Conservation (phyloP, 2,888 invertebrate species). For the Amorpha juglandis region DNA sequence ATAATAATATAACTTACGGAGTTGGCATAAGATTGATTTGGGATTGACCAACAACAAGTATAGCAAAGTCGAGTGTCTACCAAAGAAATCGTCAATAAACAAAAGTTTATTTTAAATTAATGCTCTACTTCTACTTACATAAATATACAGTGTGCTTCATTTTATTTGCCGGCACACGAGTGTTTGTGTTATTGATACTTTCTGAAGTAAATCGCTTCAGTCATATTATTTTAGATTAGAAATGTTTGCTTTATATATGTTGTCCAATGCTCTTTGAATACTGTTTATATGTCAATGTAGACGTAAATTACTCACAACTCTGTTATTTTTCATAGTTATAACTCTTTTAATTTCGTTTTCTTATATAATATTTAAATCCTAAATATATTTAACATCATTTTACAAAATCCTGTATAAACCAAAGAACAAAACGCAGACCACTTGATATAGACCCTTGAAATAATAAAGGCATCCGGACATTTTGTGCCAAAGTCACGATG, state of each 20-base stretch:
- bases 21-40: slow-evolving; percentile 37
- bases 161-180: slow-evolving; percentile 8
- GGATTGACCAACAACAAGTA: slow-evolving; percentile 29
- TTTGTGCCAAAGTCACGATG: slow-evolving; percentile 54
- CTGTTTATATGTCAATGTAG: background rate
- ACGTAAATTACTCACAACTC: too few species aligned
- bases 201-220: background rate
- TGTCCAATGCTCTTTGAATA: background rate
- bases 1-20: slow-evolving; percentile 40
- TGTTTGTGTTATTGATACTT: slow-evolving; percentile 11
- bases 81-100: slow-evolving; percentile 81
- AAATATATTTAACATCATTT: background rate
- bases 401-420: slow-evolving; percentile 55
- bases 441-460: slow-evolving; percentile 71
- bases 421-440: slow-evolving; percentile 66
- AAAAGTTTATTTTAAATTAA: slow-evolving; percentile 79
- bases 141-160: slow-evolving; percentile 53
- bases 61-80: slow-evolving; percentile 72
- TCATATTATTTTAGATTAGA: background rate
- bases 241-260: too few species aligned
- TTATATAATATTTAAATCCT: too few species aligned
- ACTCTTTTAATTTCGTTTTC: too few species aligned
- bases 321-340: too few species aligned
- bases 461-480: slow-evolving; percentile 74
- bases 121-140: slow-evolving; percentile 61